Evolutionary conservation across 2,113 vertebrate species (phyloP).

Genomic region (Melanerpes aurifrons): DNA sequence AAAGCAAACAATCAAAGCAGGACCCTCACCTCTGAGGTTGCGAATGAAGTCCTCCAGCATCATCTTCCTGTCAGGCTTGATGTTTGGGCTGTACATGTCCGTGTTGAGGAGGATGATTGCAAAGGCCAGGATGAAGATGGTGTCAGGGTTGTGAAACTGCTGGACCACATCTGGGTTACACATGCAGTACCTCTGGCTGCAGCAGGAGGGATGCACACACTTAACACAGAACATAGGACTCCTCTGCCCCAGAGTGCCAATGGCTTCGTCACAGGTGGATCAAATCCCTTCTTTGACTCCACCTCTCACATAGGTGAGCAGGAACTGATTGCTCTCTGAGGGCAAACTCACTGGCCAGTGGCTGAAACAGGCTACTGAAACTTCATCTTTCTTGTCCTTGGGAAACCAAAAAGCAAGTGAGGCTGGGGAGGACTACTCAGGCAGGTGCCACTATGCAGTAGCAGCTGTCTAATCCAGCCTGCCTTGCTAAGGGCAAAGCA

Average conservation of each 20-base stretch:
- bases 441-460: not conserved
- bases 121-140: constrained; percentile 99
- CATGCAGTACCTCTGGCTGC: constrained; percentile 98
- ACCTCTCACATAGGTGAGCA: not conserved
- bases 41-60: constrained; percentile 98
- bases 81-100: constrained; percentile 99
- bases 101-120: constrained; percentile 98
- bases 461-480: not conserved
- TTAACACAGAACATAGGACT: not conserved
- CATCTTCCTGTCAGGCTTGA: constrained; percentile 99
- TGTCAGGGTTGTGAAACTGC: constrained; percentile 99
- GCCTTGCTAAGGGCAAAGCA: not conserved
- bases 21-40: constrained; percentile 90
- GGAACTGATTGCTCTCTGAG: not conserved
- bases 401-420: not conserved
- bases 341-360: not conserved
- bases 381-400: not conserved
- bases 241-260: not conserved
- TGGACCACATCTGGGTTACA: constrained; percentile 98
- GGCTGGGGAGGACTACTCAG: not conserved
- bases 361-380: not conserved
- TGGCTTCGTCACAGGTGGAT: not conserved
- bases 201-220: constrained; percentile 39
- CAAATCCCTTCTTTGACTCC: not conserved
- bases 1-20: not conserved